Evolutionary conservation across 2,113 vertebrate species (phyloP), one percentile per base, ranked within the genome.

Genomic region (Galemys pyrenaicus): DNA sequence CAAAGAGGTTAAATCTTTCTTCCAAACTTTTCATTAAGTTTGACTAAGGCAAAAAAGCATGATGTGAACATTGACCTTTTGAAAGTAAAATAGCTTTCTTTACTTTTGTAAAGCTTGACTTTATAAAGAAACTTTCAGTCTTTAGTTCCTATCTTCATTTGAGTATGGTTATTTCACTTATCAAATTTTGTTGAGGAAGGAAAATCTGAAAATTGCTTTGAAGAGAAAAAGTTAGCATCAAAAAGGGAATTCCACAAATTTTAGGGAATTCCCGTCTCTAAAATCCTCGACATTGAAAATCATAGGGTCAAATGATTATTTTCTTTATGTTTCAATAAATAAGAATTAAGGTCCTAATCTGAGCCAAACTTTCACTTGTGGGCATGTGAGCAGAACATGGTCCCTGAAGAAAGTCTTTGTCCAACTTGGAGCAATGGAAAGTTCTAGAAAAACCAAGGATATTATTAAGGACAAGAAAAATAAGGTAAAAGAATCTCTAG

Each of bases 321-420:
- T 95, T 91, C 56, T 51, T 87, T 79, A 49, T 62, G 88, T 92
- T 91, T 79, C 67, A 89, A 41, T 58, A 6, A 94, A 78, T 13
- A 64, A n/a, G 41, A 91, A 68, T n/a, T 73, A 87, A 75, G 71
- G 41, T 26, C 9, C 41, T 91, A 83, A 78, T 65, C 32, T 22
- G 13, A 86, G 28, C 9, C 39, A 51, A 81, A 35, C 6, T 24
- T 82, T 54, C 35, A 75, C 6, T 3, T 75, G 20, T 39, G 30
- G 62, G 10, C 11, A 60, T 20, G 19, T 39, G 26, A 89, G n/a
- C 28, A 87, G 10, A 10, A 58, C 6, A 1, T n/a, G 5, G 9
- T 22, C 24, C 32, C 32, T 22, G 3, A 26, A 93, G 24, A 80
- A 78, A 60, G 46, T 60, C 6, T 84, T 68, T 56, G 24, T 46